Base-by-base conservation (phyloP, 2,888 invertebrate genomes). In the Parnassius smintheus region DNA sequence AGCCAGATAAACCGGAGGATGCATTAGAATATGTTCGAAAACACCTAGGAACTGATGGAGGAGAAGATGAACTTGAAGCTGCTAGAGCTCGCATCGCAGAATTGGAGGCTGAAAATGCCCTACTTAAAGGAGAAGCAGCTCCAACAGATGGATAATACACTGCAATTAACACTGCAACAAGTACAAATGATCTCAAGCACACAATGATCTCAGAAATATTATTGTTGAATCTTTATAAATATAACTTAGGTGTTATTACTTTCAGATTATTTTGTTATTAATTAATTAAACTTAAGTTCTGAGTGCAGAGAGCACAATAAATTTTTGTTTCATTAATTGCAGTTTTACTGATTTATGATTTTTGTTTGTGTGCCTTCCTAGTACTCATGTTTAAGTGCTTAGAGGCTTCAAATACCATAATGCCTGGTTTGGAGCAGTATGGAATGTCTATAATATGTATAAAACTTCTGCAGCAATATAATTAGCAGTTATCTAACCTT, bases 1-100 rank as follows among this genome's bases (percentile, higher is more conserved):
- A 97, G 82, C 93, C 95, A 13, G 96, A 97, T 70, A 96, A 96
- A 80, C 92, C 92, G 3, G 94, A 95, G 76, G 96, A 97, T 92
- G 96, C 97, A 12, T 86, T 97, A 73, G 96, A 96, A 92, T 96
- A 95, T 75, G 90, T 92, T 22, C 82, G 92, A 12, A 91, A 92
- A 72, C 91, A 92, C 72, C 76, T 92, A 46, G 86, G 88, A 48
- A 82, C 86, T 66, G 76, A 94, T 75, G 83, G 85, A 70, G 77
- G 92, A 72, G 80, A 84, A 69, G 85, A 93, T 78, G 92, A 95
- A 74, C 72, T 95, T 45, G 93, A 94, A 53, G 93, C 93, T 51
- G 92, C 94, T 2, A 91, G 92, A 72, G 88, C 91, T 35, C 92
- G 93, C 63, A 93, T 95, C 66, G 88, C 92, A 9, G 93, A 93